Conservation (phyloP, 2,797 vertebrate species). For the Aldrovandia affinis region DNA sequence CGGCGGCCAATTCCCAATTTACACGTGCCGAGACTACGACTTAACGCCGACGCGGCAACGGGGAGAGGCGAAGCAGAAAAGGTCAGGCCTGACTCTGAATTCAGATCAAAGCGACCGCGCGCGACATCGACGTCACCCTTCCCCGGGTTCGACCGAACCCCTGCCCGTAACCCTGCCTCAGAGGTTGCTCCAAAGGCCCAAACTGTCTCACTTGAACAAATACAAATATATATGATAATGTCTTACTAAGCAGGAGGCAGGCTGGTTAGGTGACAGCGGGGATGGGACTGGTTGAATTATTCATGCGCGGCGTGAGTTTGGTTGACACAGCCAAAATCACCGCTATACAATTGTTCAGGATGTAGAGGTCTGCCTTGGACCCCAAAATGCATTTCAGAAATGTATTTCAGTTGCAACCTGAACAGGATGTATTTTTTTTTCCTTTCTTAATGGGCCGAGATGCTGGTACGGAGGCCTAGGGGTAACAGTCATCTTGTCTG, state of each 20-base stretch:
- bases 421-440: neutral
- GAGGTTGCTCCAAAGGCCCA: neutral
- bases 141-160: neutral
- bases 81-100: conserved; percentile 28
- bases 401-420: neutral
- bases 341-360: conserved; percentile 7
- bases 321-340: conserved; percentile 22
- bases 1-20: neutral
- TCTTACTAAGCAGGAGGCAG: conserved; percentile 4
- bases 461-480: neutral
- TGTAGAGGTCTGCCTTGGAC: neutral
- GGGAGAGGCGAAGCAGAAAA: conserved; percentile 21
- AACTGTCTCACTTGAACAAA: conserved; percentile 4
- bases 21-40: neutral
- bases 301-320: conserved; percentile 19
- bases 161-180: neutral
- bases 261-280: neutral
- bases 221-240: conserved; percentile 17
- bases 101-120: conserved; percentile 12
- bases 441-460: neutral
- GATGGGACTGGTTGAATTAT: conserved; percentile 25
- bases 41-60: neutral
- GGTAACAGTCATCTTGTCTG: neutral
- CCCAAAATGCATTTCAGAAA: neutral
- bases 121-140: neutral